Base-by-base conservation (phyloP, 2,888 invertebrate genomes). In the Cacoxenus indagator region DNA sequence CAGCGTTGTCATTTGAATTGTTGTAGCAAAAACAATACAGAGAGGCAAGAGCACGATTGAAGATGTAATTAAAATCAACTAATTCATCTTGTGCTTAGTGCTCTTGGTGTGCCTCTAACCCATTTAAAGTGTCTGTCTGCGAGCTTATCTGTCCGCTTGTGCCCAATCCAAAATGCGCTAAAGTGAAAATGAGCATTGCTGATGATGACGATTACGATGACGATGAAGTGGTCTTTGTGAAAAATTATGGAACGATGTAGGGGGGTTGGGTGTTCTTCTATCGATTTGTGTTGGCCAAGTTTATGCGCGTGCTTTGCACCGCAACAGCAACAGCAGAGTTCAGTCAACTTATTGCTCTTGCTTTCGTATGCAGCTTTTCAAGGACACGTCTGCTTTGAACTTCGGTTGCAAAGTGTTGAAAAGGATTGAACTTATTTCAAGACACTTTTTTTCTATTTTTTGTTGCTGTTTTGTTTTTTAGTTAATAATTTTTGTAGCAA, bases 21-120 rank as follows among this genome's bases (percentile, higher is more conserved):
- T 37, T 8, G 1, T 37, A 22, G 8, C 19, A 51, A 8, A 17
- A 51, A 51, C 51, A 51, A 22, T 17, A 11, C 37, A 51, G 22
- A 4, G 9, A 37, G 5, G 14, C 37, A 37, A 37, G 9, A 4
- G 14, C 37, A 37, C 9, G 37, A 37, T 11, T 8, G 14, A 37
- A 37, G 37, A 37, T 11, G n/a, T 19, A 24, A 65, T 37, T 31
- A 54, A 24, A 9, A 65, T 48, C 51, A 48, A 14, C 11, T n/a
- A 37, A 48, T 54, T 24, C 6, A 29, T 26, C 22, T 66, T 55
- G 57, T 66, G 54, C 26, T 43, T 62, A 62, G 26, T 26, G 6
- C 22, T 26, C 24, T 65, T 19, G n/a, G 24, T 64, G 64, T 65
- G 57, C 65, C 64, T 64, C 19, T 68, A 68, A 68, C 68, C 68